Evolutionary conservation across 2,797 vertebrate species (phyloP).

Genomic region (Amblyraja radiata): DNA sequence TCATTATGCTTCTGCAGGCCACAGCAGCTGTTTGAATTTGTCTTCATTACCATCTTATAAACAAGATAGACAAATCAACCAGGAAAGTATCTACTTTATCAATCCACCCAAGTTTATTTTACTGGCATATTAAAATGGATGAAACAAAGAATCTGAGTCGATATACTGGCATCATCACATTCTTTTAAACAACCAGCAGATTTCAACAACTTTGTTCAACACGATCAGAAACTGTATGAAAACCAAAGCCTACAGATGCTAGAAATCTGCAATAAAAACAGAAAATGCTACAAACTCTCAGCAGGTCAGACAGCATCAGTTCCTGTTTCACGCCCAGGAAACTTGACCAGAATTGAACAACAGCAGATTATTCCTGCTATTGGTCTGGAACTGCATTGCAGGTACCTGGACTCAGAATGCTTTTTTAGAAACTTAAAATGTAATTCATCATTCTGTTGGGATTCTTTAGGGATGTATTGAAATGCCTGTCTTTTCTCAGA

Average conservation of each 20-base stretch:
- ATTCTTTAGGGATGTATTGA: neutral
- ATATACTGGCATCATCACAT: neutral
- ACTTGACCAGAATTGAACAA: neutral
- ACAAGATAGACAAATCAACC: conserved; percentile 7
- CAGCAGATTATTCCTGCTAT: neutral
- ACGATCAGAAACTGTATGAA: neutral
- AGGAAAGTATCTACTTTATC: neutral
- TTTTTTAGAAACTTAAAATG: neutral
- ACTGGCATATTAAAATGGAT: neutral
- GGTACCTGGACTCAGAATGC: neutral
- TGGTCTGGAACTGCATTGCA: neutral
- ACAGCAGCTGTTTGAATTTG: conserved; percentile 41
- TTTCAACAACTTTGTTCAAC: neutral
- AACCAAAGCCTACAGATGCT: no score
- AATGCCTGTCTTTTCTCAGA: neutral
- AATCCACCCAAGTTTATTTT: neutral
- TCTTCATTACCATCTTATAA: conserved; percentile 45
- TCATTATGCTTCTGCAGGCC: conserved; percentile 37
- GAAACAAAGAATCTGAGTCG: neutral
- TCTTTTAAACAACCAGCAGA: neutral
- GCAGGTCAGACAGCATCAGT: no score
- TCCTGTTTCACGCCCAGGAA: no score
- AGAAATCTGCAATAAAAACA: no score
- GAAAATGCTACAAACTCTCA: no score
- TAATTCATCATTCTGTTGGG: neutral